Base-by-base conservation (phyloP, 2,888 invertebrate species). In the Drosophila birchii region DNA sequence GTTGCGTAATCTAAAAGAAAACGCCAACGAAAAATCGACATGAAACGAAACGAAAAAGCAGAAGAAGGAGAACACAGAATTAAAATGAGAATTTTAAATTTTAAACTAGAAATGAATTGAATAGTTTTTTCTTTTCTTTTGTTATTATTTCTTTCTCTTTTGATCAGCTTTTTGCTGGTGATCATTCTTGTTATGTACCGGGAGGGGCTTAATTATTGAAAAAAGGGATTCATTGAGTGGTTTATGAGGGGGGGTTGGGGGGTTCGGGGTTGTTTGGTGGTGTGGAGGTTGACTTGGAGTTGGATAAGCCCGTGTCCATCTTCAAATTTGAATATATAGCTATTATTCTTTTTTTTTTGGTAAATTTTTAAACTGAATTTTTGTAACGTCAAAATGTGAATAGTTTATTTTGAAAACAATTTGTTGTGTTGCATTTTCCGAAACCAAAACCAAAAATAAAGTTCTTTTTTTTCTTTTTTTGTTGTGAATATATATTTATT, bases 1-100 rank as follows among this genome's bases (percentile, higher is more conserved):
- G 92, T 92, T 88, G 92, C 92, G 90, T 92, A 92, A 92, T 92
- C 92, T 92, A 92, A 91, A 92, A 87, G 87, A 88, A 90, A 90
- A 88, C 89, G 90, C 78, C 84, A 92, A 91, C 84, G 83, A 86
- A 88, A 87, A 85, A 53, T 16, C 85, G 73, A 76, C 88, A 91
- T 92, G 91, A 91, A 91, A 91, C 89, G 90, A 92, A 92, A 92
- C 82, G 85, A 88, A 91, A 90, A 47, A n/a, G 47, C 26, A 91
- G 83, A 89, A 89, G 80, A 29, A 29, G 8, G 82, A 36, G 51
- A 82, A 82, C 73, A 76, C 67, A 82, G 83, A 88, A 83, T 84
- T 75, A 84, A 58, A 88, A 86, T 88, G 88, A 78, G 88, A 83
- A 89, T 82, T 82, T 79, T 47, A 86, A 83, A 89, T 82, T 82